Evolutionary conservation across 2,113 vertebrate genomes (phyloP).

Genomic region (Equus quagga): DNA sequence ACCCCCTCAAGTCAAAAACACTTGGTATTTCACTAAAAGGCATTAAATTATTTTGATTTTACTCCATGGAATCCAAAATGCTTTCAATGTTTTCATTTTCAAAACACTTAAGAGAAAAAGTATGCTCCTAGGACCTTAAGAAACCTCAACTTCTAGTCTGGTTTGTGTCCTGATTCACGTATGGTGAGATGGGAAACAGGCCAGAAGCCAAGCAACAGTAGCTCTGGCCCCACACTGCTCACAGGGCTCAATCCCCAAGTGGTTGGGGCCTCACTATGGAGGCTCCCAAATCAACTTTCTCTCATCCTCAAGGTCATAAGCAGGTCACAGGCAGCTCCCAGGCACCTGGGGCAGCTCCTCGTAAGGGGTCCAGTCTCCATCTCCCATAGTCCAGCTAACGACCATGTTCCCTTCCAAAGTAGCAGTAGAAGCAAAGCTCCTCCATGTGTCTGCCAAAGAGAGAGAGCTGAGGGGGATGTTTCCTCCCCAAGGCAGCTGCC

Average conservation of each 20-base stretch:
- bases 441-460: background rate
- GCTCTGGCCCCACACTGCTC: background rate
- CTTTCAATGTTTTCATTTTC: slow-evolving; percentile 86
- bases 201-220: background rate
- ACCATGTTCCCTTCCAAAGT: background rate
- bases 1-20: slow-evolving; percentile 80
- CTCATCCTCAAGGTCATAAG: background rate
- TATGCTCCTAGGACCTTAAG: slow-evolving; percentile 64
- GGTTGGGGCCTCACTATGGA: background rate
- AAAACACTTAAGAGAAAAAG: slow-evolving; percentile 84
- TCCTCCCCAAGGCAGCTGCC: background rate
- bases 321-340: background rate
- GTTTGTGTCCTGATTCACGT: slow-evolving; percentile 2
- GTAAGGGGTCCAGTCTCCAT: background rate
- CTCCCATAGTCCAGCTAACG: background rate
- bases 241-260: background rate
- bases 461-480: background rate
- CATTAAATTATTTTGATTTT: slow-evolving; percentile 87
- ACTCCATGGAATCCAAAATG: slow-evolving; percentile 84
- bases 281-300: background rate
- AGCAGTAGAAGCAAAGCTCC: background rate
- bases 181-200: background rate
- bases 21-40: slow-evolving; percentile 84
- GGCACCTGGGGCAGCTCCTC: background rate
- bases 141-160: background rate